Evolutionary conservation across 2,888 invertebrate genomes (phyloP).

Genomic region (Nomada flava): DNA sequence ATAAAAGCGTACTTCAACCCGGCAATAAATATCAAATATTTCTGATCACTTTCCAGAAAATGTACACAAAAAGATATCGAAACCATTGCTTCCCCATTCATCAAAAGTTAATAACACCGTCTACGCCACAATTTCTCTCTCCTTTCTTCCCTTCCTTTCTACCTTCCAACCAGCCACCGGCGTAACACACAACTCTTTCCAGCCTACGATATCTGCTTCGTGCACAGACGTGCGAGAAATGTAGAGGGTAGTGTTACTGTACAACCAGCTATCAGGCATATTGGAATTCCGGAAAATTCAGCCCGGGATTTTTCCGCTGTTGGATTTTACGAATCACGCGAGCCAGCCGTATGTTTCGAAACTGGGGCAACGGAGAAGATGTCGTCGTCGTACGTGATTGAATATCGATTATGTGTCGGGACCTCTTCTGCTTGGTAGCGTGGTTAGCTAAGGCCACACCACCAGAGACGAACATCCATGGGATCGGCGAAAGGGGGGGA

Average conservation of each 20-base stretch:
- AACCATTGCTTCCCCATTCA: no score
- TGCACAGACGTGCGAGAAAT: conserved; percentile 46
- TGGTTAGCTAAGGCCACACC: conserved; percentile 57
- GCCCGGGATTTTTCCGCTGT: conserved; percentile 25
- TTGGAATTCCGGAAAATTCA: conserved; percentile 64
- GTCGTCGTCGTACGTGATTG: conserved; percentile 72
- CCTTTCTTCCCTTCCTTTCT: neutral
- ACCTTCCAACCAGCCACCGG: conserved; percentile 12
- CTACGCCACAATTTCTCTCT: no score
- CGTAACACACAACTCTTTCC: conserved; percentile 10
- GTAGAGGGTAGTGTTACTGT: conserved; percentile 37
- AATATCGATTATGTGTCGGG: conserved; percentile 77
- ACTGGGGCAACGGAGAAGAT: conserved; percentile 66
- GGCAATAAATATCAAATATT: no score
- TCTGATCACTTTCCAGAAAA: no score
- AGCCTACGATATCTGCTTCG: conserved; percentile 18
- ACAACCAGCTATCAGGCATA: conserved; percentile 58
- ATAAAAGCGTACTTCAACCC: no score
- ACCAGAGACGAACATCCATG: conserved; percentile 30
- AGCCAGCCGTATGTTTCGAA: conserved; percentile 56
- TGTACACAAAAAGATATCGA: no score
- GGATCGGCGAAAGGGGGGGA: conserved; percentile 39
- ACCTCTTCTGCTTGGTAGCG: conserved; percentile 49
- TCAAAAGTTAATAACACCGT: no score
- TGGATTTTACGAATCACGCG: conserved; percentile 35